Evolutionary conservation across 2,888 invertebrate genomes (phyloP).

Genomic region (Tachina grossa): DNA sequence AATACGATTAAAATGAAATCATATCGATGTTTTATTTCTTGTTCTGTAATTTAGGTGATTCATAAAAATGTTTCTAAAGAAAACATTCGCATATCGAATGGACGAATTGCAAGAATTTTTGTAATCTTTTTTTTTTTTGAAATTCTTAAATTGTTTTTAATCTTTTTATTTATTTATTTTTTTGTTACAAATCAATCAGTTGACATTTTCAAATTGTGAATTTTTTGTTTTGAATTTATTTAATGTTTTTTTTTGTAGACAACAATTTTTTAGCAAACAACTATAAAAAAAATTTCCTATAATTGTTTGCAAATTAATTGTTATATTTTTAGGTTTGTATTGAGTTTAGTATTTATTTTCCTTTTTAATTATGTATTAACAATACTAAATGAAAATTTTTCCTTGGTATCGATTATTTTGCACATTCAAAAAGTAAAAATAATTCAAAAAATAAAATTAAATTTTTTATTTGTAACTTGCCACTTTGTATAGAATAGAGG

Average conservation of each 20-base stretch:
- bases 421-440: conserved; percentile 59
- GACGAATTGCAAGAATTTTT: conserved; percentile 32
- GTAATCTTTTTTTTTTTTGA: conserved; percentile 19
- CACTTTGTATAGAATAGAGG: conserved; percentile 35
- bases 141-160: conserved; percentile 60
- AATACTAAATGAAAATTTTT: conserved; percentile 66
- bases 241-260: conserved; percentile 53
- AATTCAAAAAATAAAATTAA: conserved; percentile 53
- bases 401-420: conserved; percentile 70
- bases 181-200: conserved; percentile 67
- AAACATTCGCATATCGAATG: conserved; percentile 9
- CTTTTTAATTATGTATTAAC: conserved; percentile 64
- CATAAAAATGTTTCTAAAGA: conserved; percentile 21
- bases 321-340: conserved; percentile 68
- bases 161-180: conserved; percentile 57
- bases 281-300: conserved; percentile 67
- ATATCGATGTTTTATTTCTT: conserved; percentile 41
- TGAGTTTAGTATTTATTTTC: conserved; percentile 52
- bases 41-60: conserved; percentile 41
- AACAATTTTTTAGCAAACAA: conserved; percentile 64
- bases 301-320: conserved; percentile 69
- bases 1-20: conserved; percentile 34
- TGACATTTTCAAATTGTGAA: conserved; percentile 70
- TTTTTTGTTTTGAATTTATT: conserved; percentile 59
- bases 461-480: conserved; percentile 61